Base-by-base conservation (phyloP, 2,797 vertebrate genomes). In the Sarcoramphus papa region DNA sequence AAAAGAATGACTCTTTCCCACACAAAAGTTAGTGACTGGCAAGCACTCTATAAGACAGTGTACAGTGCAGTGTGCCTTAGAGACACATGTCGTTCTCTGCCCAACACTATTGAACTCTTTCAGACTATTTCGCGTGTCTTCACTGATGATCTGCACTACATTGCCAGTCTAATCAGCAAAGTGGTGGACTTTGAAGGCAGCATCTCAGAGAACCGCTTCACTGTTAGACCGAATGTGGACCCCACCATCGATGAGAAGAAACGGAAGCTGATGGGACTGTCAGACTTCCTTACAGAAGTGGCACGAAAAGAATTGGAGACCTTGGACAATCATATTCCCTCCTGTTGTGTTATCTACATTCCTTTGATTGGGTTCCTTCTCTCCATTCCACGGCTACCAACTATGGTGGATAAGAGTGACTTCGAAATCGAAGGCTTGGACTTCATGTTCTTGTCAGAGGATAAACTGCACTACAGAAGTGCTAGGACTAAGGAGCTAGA, bases 291-390 rank as follows among this genome's bases (percentile, higher is more conserved):
- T 79, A 99, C 99, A 11, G 98, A 99, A 73, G 99, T 99, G 41
- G 99, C 99, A 63, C 98, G 95, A 93, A 98, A 98, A 97, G 99
- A 99, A 97, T 77, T 99, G 88, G 98, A 99, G 81, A 98, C 98
- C 31, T 98, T 99, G 94, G 99, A 99, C 64, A 33, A 96, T 30
- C 97, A 96, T 4, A 99, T 99, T 93, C 98, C 99, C 20, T 99
- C 98, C 40, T 99, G 99, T 94, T 98, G 98, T 70, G 98, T 99
- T 88, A 99, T 99, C 96, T 99, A 99, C 97, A 99, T 99, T 90
- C 99, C 99, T 88, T 97, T 99, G 99, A 99, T 99, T 75, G 99
- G 99, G 88, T 99, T 99, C 96, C 98, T 99, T 73, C 99, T 99
- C 21, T 98, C 98, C 77, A 97, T 99, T 94, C 99, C 99, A 95